Evolutionary conservation across 2,797 vertebrate species (phyloP).

Genomic region (Enteromius fasciolatus): DNA sequence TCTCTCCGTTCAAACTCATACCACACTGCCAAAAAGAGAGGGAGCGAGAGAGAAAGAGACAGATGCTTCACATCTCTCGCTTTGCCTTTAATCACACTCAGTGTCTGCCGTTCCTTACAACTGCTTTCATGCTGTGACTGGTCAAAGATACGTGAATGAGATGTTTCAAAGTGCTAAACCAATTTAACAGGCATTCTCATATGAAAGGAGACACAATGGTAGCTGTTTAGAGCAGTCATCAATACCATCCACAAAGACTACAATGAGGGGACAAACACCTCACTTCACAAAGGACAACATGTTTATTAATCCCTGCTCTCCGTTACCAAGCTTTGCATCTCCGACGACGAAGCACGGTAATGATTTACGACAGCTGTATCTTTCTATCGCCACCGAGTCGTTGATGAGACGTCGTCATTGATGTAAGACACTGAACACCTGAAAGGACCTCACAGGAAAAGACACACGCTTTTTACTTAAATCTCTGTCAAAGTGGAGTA

Average conservation of each 20-base stretch:
- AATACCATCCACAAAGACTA: conserved; percentile 38
- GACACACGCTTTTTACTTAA: not conserved
- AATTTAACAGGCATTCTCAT: conserved; percentile 50
- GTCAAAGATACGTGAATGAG: conserved; percentile 56
- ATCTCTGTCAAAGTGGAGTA: conserved; percentile 7
- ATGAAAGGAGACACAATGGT: conserved; percentile 44
- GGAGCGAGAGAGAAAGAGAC: conserved; percentile 30
- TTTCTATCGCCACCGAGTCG: conserved; percentile 43
- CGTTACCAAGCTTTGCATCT: conserved; percentile 51
- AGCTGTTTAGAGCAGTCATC: conserved; percentile 50
- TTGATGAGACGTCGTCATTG: conserved; percentile 48
- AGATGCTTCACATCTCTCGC: conserved; percentile 53
- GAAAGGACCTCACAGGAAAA: conserved; percentile 33
- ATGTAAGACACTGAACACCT: conserved; percentile 51
- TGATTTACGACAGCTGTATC: conserved; percentile 53
- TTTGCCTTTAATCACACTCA: conserved; percentile 58
- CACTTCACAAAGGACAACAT: conserved; percentile 48
- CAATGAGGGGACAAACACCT: conserved; percentile 40
- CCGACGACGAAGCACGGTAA: conserved; percentile 42
- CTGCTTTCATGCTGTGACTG: conserved; percentile 52
- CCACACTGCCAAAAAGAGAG: conserved; percentile 49
- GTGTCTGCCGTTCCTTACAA: conserved; percentile 46
- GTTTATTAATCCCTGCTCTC: conserved; percentile 55
- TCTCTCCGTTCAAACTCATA: conserved; percentile 52
- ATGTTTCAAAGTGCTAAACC: conserved; percentile 53